Percentiles rank a stretch among this genome's conserved stretches.
Conservation (phyloP, 2,797 vertebrate species). For the Fistularia tabacaria region DNA sequence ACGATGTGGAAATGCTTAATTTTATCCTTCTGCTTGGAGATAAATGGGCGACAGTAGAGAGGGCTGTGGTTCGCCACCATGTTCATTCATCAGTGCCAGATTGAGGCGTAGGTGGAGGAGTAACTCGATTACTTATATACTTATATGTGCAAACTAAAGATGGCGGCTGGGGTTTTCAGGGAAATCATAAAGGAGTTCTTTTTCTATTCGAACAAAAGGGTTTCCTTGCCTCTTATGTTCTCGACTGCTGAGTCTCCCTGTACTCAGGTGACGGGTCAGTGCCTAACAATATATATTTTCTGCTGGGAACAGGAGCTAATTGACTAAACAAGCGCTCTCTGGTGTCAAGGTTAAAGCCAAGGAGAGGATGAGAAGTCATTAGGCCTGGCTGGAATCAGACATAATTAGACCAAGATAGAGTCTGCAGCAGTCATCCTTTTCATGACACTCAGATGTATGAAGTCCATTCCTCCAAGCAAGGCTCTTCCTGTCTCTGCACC, state of each 20-base stretch:
- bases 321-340: conserved; percentile 39
- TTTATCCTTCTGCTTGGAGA: conserved; percentile 58
- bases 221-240: neutral
- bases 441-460: conserved; percentile 30
- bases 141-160: conserved; percentile 41
- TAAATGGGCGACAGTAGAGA: conserved; percentile 52
- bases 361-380: conserved; percentile 43
- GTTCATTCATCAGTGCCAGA: conserved; percentile 57
- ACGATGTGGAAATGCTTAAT: conserved; percentile 53
- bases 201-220: conserved; percentile 18
- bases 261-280: conserved; percentile 18
- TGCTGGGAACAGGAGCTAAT: conserved; percentile 42
- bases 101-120: conserved; percentile 46
- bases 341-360: conserved; percentile 59
- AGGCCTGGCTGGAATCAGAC: conserved; percentile 31
- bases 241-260: conserved; percentile 9
- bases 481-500: conserved; percentile 18
- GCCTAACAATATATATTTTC: conserved; percentile 38
- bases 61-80: conserved; percentile 24
- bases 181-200: conserved; percentile 5
- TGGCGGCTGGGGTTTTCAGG: neutral
- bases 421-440: conserved; percentile 34
- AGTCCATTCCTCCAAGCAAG: conserved; percentile 26
- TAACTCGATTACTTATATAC: conserved; percentile 44
- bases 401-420: conserved; percentile 23